A percentile compares a stretch with the other conserved stretches of the same genome.
phyloP scores from a whole-genome alignment of 2,797 vertebrate species.

The Sitta carolinensis region DNA sequence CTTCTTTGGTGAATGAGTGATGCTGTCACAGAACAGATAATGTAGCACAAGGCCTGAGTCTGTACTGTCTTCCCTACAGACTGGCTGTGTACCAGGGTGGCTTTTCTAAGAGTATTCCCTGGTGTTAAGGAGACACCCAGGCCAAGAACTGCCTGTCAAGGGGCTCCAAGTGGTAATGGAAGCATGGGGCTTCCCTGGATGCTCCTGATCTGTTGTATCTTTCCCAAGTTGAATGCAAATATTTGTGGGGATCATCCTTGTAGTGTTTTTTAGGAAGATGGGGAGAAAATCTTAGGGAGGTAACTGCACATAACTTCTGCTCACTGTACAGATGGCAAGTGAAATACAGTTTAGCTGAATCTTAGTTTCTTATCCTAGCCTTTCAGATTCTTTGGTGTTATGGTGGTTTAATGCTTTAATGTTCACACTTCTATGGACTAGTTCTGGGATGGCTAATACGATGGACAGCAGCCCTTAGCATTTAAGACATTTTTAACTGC shows the following conservation, averaged over 20 bases:
- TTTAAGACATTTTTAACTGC: background rate
- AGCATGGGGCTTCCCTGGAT: background rate
- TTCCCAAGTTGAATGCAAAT: background rate
- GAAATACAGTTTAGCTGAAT: background rate
- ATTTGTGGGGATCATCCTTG: background rate
- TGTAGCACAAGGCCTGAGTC: fast-evolving
- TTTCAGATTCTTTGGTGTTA: background rate
- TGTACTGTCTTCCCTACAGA: background rate
- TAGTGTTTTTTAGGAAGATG: background rate
- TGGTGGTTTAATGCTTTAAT: background rate
- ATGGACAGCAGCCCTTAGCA: background rate
- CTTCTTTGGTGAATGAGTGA: background rate
- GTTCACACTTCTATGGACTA: background rate
- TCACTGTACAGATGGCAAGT: background rate
- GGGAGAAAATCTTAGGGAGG: background rate
- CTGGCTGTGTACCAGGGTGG: background rate
- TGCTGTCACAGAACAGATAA: background rate
- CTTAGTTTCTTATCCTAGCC: background rate
- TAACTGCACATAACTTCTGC: background rate
- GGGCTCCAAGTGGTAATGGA: background rate
- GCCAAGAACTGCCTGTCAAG: background rate
- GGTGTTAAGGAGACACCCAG: background rate
- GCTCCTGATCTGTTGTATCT: background rate
- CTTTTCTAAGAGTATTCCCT: background rate
- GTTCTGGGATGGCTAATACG: background rate